These are phyloP conservation scores for Scaptomyza polygonia DNA, from an alignment of 2,888 invertebrate genomes.

Conservation along the genomic window DNA sequence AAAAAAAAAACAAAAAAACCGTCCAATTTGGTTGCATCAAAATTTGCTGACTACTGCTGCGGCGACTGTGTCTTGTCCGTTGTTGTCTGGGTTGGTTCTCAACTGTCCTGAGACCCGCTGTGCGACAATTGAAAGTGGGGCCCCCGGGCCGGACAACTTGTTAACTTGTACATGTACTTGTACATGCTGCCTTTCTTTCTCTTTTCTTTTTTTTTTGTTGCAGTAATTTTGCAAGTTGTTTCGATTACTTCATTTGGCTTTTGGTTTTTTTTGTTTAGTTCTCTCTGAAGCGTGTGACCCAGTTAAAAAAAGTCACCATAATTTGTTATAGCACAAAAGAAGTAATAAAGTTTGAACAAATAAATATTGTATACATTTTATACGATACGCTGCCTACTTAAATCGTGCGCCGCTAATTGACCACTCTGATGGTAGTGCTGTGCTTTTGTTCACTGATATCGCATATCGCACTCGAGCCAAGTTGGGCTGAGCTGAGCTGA, in stretches of 20 bases:
- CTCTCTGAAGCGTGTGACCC: constrained; percentile 50
- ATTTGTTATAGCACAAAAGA: constrained; percentile 48
- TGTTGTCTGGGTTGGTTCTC: not conserved
- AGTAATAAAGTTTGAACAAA: constrained; percentile 44
- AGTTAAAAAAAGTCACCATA: constrained; percentile 38
- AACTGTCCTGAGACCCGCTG: constrained; percentile 43
- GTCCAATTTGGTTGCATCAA: constrained; percentile 66
- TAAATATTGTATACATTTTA: constrained; percentile 24
- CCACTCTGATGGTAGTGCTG: constrained; percentile 3
- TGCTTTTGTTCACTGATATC: constrained; percentile 36
- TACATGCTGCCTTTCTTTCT: constrained; percentile 23
- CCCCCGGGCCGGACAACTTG: constrained; percentile 61
- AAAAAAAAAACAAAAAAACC: constrained; percentile 23
- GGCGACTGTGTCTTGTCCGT: constrained; percentile 7
- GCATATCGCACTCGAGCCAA: constrained; percentile 39
- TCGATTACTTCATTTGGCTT: constrained; percentile 69
- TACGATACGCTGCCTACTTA: constrained; percentile 24
- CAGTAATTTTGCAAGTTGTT: constrained; percentile 44
- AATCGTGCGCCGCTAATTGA: constrained; percentile 58
- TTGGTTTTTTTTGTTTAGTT: constrained; percentile 20
- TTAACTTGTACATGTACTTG: constrained; percentile 70
- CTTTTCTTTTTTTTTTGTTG: constrained; percentile 12
- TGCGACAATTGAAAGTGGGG: constrained; percentile 75
- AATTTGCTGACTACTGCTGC: constrained; percentile 46
- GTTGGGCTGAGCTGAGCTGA: not conserved